Evolutionary conservation across 2,888 invertebrate species (phyloP), one percentile per base, ranked within the genome.

Genomic region (Volucella zonaria): DNA sequence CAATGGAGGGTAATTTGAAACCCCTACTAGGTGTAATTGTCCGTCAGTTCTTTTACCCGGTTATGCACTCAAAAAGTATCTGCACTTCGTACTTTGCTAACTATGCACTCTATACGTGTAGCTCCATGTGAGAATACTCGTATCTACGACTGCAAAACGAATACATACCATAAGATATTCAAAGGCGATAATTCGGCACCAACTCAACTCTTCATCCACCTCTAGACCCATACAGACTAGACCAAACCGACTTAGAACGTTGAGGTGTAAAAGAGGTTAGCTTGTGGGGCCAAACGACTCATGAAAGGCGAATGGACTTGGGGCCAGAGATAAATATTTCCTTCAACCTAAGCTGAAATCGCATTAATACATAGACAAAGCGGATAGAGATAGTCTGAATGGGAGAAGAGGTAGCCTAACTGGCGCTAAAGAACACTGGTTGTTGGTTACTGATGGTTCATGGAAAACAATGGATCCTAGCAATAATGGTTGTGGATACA

Each of bases 181-280:
- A 58, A 82, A 78, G 31, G 82, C 79, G 82, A 74, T 82, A 82
- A 82, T 82, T 82, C 64, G 68, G 68, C 78, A 78, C 31, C 6
- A 31, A 31, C 82, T 82, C 77, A 51, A 42, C 68, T 49, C 58
- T 49, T 49, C 31, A 40, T 10, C 42, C 66, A 82, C 70, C 61
- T 62, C 40, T n/a, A 14, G 9, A 40, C 51, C 42, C 42, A 2
- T 31, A 40, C 58, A 31, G 52, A 42, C 43, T 51, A 31, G 15
- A 42, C 15, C n/a, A 51, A 47, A 58, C 6, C 59, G 15, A 56
- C 49, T 23, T 11, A 15, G 64, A 58, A 49, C 58, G 4, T 14
- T 42, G 62, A 70, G 62, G 77, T 77, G 77, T 70, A 56, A 77
- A 70, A 68, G 68, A 49, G 62, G 77, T 77, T 68, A 70, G 62